Base-by-base conservation (phyloP, 2,113 vertebrate species). In the Archocentrus centrarchus region DNA sequence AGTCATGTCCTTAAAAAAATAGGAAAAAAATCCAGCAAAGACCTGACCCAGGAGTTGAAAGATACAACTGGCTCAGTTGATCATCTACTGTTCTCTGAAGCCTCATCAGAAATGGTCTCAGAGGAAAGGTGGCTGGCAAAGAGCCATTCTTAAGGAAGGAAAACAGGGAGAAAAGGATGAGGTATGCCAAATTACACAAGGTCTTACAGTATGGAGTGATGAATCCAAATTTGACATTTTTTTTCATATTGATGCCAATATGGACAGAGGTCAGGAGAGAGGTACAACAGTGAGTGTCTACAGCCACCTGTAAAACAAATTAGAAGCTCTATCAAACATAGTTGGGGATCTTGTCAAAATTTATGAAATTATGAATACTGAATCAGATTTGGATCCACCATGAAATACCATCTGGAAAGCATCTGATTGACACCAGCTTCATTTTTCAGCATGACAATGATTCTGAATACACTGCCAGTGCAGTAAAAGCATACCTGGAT, bases 271-370 rank as follows among this genome's bases (percentile, higher is more conserved):
- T 66, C 13, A 66, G 39, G 63, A 66, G 13, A 44, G 63, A 44
- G n/a, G 22, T 44, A 66, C 4, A 44, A 3, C 37, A 66, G 14
- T 6, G 63, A 66, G 39, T 24, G 20, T 66, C 0, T 44, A 24
- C 14, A 10, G 7, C 39, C 41, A 1, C 41, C 13, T 66, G 13
- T 44, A 66, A 66, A 66, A 0, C 39, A 41, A 39, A 68, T 22
- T 44, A 2, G 63, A 27, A n/a, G 5, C 63, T 68, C 39, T 0
- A 1, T 0, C 14, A 68, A 8, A 0, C 5, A 68, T 22, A 11
- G 3, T 11, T 41, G 13, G 13, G 3, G 13, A 47, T 47, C 22
- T 5, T 47, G 22, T 47, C 64, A 68, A 68, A 18, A 47, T 47
- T 15, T 39, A 68, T 68, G 2, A 47, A 68, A 68, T 47, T 0